phyloP scores from a whole-genome alignment of 2,888 invertebrate species.

The Drosophila antonietae region DNA sequence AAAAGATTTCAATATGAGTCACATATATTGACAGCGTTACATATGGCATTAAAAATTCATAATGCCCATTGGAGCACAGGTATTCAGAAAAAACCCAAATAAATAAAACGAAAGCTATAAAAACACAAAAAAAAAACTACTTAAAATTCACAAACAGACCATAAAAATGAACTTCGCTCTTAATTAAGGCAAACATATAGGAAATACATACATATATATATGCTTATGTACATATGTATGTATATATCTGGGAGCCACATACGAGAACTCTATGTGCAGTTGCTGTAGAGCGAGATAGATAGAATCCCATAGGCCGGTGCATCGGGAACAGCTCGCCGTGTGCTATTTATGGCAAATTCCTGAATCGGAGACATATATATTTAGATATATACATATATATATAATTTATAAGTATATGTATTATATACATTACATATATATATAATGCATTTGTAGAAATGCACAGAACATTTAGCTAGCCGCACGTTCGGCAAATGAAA shows the following conservation, averaged over 20 bases:
- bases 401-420: slow-evolving; percentile 13
- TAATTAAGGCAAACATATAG: slow-evolving; percentile 24
- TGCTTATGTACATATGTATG: background rate
- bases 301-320: slow-evolving; percentile 11
- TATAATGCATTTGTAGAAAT: slow-evolving; percentile 26
- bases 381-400: slow-evolving; percentile 23
- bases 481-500: slow-evolving; percentile 37
- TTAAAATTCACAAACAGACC: slow-evolving; percentile 26
- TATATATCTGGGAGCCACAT: slow-evolving; percentile 27
- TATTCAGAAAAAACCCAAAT: slow-evolving; percentile 8
- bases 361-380: slow-evolving; percentile 57
- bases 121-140: slow-evolving; percentile 13
- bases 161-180: slow-evolving; percentile 26
- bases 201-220: background rate
- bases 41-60: background rate
- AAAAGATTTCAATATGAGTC: background rate
- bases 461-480: slow-evolving; percentile 9
- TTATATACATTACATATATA: slow-evolving; percentile 5
- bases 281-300: slow-evolving; percentile 3
- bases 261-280: slow-evolving; percentile 24
- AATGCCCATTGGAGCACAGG: slow-evolving; percentile 1
- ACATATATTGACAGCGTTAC: background rate
- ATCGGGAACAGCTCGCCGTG: slow-evolving; percentile 44
- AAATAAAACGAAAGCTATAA: slow-evolving; percentile 3
- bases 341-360: slow-evolving; percentile 77